These are phyloP conservation scores for Lamellibrachia satsuma DNA, from an alignment of 2,888 invertebrate species.

Conservation along the genomic window DNA sequence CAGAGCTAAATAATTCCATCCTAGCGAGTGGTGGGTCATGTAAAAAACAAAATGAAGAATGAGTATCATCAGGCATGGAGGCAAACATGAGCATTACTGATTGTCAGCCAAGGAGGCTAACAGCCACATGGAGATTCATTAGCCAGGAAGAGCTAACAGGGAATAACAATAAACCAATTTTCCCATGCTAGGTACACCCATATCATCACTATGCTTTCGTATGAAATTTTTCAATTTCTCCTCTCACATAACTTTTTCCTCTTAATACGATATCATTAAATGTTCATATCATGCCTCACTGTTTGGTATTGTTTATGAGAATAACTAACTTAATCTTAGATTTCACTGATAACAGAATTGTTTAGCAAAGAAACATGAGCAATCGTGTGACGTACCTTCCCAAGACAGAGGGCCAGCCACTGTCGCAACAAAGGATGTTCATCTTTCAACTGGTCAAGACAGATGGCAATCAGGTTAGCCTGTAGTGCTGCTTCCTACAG, in stretches of 20 bases:
- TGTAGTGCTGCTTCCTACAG: constrained; percentile 82
- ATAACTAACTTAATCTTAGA: neutral
- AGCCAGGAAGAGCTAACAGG: neutral
- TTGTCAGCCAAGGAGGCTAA: neutral
- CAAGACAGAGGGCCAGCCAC: constrained; percentile 93
- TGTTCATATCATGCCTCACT: neutral
- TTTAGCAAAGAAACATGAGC: neutral
- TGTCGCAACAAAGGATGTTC: constrained; percentile 55
- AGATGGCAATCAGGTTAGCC: constrained; percentile 88
- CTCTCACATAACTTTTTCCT: neutral
- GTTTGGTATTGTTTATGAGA: neutral
- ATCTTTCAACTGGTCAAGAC: constrained; percentile 87
- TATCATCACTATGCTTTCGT: neutral
- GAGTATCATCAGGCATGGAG: neutral
- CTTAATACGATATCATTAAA: neutral
- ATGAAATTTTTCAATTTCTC: neutral
- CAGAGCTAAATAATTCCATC: neutral
- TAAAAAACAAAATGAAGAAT: neutral
- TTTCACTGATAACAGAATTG: neutral
- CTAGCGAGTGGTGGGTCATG: neutral
- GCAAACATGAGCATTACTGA: neutral
- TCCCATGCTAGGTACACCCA: neutral
- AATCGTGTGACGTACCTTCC: constrained; percentile 65
- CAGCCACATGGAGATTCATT: neutral
- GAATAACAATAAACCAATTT: neutral